Evolutionary conservation across 1,140 invertebrate genomes (phyloP), one percentile per base, ranked within the genome.

Genomic region (Oncopodura yosiiana): DNA sequence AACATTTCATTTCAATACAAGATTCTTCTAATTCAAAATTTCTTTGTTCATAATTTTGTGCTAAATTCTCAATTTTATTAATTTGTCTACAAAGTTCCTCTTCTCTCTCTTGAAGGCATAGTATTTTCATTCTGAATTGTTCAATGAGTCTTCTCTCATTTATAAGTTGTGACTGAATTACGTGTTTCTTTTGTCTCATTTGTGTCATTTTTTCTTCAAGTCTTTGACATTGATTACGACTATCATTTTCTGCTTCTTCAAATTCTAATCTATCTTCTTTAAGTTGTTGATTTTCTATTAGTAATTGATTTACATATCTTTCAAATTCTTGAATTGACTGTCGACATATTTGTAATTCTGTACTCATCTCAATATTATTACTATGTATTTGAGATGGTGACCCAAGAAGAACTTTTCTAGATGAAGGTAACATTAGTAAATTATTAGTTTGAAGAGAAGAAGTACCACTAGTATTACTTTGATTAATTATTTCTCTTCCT

Each of bases 161-260:
- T 11, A 41, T 26, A 11, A 65, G 27, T 49, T 61, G 37, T 27
- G 49, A 37, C 39, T 64, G 56, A 2, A 65, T 41, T 12, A 56
- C 14, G 3, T 26, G 16, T 41, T 67, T 67, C 61, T 66, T 67
- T 43, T 68, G 62, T 32, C 62, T 49, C 12, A 65, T 53, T 19
- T 66, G 60, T 23, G 52, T 53, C 48, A 69, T 52, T 39, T 66
- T 67, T 32, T 66, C 65, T 38, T 68, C 66, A 46, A 69, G 44
- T 69, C 78, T 75, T 64, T 81, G 79, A 68, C 77, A 74, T 65
- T 77, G 75, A 49, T 80, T 68, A 48, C 80, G 73, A 18, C 78
- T 79, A 61, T 81, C 79, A 69, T 81, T 81, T 69, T 81, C 80
- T 32, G 78, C 78, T 66, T 81, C 80, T 67, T 81, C 79, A 34